Conservation (phyloP, 2,888 invertebrate species). For the Lasioglossum villosulum region DNA sequence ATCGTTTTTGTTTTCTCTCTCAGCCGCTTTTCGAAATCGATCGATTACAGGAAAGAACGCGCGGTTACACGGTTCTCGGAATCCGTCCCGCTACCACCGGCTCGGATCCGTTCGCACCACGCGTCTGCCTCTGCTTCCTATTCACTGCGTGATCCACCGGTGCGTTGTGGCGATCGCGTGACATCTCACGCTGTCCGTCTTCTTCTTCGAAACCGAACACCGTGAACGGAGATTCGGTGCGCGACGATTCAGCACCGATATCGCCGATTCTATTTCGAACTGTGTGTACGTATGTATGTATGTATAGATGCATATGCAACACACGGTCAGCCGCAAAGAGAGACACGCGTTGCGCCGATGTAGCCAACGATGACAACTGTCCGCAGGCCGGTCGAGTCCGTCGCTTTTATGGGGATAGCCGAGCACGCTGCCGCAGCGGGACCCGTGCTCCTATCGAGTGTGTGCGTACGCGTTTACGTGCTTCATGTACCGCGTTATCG, state of each 20-base stretch:
- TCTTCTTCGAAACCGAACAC: conserved; percentile 22
- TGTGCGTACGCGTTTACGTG: conserved; percentile 42
- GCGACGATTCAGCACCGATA: neutral
- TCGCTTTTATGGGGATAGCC: conserved; percentile 78
- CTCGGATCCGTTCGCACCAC: conserved; percentile 7
- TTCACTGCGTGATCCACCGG: conserved; percentile 1
- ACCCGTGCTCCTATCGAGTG: conserved; percentile 46
- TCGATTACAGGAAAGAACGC: neutral
- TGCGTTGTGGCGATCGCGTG: neutral
- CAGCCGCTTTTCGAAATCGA: neutral
- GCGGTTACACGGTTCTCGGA: neutral
- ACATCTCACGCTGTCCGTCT: conserved; percentile 22
- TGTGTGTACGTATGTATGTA: neutral
- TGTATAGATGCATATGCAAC: neutral
- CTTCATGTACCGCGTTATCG: conserved; percentile 55
- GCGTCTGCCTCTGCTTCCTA: neutral
- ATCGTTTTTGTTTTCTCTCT: neutral
- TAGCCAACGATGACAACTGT: conserved; percentile 77
- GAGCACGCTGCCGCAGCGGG: conserved; percentile 64
- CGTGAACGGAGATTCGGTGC: conserved; percentile 8
- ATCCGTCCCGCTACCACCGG: neutral
- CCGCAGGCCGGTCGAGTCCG: conserved; percentile 77
- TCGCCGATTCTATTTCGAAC: conserved; percentile 2
- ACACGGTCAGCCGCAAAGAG: conserved; percentile 17
- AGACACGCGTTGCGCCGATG: conserved; percentile 65